Conservation (phyloP, 2,113 vertebrate species). For the Solea solea region DNA sequence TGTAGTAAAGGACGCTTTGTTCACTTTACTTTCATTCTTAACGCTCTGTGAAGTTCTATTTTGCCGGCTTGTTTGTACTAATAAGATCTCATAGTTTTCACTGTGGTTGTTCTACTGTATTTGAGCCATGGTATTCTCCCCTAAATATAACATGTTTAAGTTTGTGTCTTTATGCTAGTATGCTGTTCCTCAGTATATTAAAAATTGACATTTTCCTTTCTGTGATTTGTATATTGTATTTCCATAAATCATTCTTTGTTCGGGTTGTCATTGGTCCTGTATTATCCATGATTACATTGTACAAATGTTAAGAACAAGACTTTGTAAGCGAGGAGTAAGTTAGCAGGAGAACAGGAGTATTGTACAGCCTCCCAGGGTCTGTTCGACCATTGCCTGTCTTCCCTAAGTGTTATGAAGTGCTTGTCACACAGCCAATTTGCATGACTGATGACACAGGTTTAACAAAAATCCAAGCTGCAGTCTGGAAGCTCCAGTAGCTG, state of each 20-base stretch:
- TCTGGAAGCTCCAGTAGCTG: constrained; percentile 35
- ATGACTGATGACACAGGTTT: constrained; percentile 74
- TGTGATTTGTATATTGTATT: not conserved
- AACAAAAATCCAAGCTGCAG: constrained; percentile 36
- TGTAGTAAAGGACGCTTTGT: constrained; percentile 3
- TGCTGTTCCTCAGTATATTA: not conserved
- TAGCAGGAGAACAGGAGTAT: constrained; percentile 31
- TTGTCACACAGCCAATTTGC: constrained; percentile 75
- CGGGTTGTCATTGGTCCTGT: constrained; percentile 22
- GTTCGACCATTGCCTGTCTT: constrained; percentile 30
- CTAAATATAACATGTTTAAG: not conserved
- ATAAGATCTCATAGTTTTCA: constrained; percentile 11
- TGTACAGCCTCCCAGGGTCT: constrained; percentile 43
- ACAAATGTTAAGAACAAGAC: constrained; percentile 24
- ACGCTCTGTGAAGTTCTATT: constrained; percentile 3
- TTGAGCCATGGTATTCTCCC: constrained; percentile 7
- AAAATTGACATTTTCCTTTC: constrained; percentile 5
- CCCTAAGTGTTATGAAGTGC: constrained; percentile 74
- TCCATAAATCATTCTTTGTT: constrained; percentile 39
- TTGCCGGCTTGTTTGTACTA: not conserved
- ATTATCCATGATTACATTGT: constrained; percentile 10
- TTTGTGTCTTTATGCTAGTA: constrained; percentile 1
- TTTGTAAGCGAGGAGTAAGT: constrained; percentile 34
- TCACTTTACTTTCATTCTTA: not conserved
- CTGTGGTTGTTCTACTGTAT: not conserved